Conservation (phyloP, 1,140 invertebrate species). For the Drosophila miranda region DNA sequence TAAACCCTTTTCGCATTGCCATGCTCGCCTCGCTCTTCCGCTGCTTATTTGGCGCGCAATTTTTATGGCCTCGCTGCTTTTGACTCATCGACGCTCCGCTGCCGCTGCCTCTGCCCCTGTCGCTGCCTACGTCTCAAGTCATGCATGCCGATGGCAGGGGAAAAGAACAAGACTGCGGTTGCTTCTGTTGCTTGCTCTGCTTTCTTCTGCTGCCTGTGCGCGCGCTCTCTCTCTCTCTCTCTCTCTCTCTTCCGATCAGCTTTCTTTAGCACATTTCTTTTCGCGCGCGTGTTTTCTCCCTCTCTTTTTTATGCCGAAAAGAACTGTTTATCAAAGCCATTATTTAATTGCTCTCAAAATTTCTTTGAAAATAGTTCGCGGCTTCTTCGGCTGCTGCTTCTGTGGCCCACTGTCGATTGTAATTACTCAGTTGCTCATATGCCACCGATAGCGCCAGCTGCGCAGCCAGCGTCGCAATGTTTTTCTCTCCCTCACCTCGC, state of each 20-base stretch:
- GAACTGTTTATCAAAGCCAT: slow-evolving; percentile 72
- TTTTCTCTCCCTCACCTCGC: slow-evolving; percentile 12
- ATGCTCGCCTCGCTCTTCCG: slow-evolving; percentile 9
- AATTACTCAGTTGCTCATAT: slow-evolving; percentile 80
- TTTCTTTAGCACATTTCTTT: slow-evolving; percentile 36
- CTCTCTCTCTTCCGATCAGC: neutral
- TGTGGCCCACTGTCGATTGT: slow-evolving; percentile 51
- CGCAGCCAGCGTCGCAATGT: slow-evolving; percentile 31
- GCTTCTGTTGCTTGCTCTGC: slow-evolving; percentile 60
- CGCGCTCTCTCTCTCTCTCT: slow-evolving; percentile 10
- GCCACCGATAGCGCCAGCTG: slow-evolving; percentile 36
- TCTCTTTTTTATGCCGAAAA: slow-evolving; percentile 29
- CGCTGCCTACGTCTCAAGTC: slow-evolving; percentile 34
- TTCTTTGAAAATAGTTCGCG: slow-evolving; percentile 53
- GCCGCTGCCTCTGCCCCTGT: neutral
- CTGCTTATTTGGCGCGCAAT: slow-evolving; percentile 68
- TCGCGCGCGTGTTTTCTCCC: slow-evolving; percentile 1
- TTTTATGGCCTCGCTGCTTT: slow-evolving; percentile 47
- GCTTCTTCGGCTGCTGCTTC: slow-evolving; percentile 19
- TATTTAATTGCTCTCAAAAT: slow-evolving; percentile 75
- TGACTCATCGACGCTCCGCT: slow-evolving; percentile 55
- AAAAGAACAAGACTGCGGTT: slow-evolving; percentile 22
- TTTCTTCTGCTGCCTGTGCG: slow-evolving; percentile 44
- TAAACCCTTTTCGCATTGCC: slow-evolving; percentile 46
- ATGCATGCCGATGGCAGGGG: slow-evolving; percentile 36